phyloP scores from a whole-genome alignment of 2,797 vertebrate species.

The Labeo calbasu region DNA sequence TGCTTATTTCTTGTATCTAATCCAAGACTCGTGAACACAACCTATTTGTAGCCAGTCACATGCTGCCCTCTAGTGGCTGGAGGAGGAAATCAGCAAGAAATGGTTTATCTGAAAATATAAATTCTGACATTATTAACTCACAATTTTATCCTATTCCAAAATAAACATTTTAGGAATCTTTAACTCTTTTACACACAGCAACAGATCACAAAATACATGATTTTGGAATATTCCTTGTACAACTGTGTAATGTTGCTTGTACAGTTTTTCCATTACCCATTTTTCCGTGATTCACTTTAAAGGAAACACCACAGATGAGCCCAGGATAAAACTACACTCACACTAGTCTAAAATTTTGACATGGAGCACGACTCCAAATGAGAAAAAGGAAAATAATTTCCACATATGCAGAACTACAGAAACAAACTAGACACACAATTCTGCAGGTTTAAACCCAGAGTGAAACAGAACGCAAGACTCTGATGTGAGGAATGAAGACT shows the following conservation, averaged over 20 bases:
- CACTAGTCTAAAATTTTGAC: neutral
- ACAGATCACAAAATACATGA: neutral
- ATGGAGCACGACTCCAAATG: neutral
- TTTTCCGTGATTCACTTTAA: neutral
- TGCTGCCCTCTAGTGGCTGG: constrained; percentile 74
- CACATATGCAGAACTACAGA: neutral
- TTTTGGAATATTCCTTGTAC: neutral
- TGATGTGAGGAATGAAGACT: neutral
- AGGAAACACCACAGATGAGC: neutral
- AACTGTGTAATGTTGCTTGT: neutral
- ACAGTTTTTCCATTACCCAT: neutral
- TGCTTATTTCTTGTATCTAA: neutral
- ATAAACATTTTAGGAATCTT: neutral
- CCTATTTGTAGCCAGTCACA: constrained; percentile 46
- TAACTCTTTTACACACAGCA: neutral
- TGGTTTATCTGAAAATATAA: neutral
- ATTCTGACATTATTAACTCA: neutral
- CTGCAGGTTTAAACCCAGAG: neutral
- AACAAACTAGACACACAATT: neutral
- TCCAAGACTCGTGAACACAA: neutral
- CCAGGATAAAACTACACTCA: neutral
- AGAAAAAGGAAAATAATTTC: neutral
- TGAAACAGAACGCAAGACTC: neutral
- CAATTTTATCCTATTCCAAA: neutral
- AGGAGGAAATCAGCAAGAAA: constrained; percentile 8